Evolutionary conservation across 2,888 invertebrate species (phyloP), one percentile per base, ranked within the genome.

Genomic region (Amiota communis): DNA sequence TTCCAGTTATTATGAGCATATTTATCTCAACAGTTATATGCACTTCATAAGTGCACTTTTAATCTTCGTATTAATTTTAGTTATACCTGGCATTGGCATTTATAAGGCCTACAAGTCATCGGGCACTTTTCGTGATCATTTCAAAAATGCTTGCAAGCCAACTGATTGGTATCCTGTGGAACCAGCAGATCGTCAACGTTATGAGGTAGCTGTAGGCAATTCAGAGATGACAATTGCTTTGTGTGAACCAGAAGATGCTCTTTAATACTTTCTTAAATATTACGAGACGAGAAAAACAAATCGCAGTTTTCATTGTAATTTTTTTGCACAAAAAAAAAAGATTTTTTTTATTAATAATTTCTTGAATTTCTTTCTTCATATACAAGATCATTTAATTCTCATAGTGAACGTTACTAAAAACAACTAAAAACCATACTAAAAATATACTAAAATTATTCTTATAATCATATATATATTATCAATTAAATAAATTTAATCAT

Each of bases 101-200:
- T 81, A 78, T 64, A 83, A 81, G 6, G 67, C 88, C 47, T 75
- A 77, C n/a, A 83, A 81, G 67, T 83, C 83, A 12, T 78, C 85
- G 4, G 90, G 89, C 2, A 73, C 74, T 11, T 72, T 87, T 47
- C 74, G 75, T 12, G 75, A 74, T 64, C 87, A 89, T 1, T 81
- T 89, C 13, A 79, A 72, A 13, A 82, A 83, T 49, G 78, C 85
- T 12, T 81, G 84, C 48, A 77, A 86, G 2, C 88, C 89, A 9
- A 87, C 84, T 9, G 89, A 90, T 75, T 89, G 89, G 89, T 89
- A 89, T 84, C 89, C 89, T 0, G 61, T 76, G 0, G 86, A 88
- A 65, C 76, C 83, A 67, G 78, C 79, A 36, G 80, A 88, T 51
- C 86, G 86, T 3, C 89, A 87, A 70, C 75, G 79, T n/a, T 89